Percentiles rank a stretch among this genome's conserved stretches.
Evolutionary conservation across 2,888 invertebrate genomes (phyloP).

Genomic region (Arge pagana): DNA sequence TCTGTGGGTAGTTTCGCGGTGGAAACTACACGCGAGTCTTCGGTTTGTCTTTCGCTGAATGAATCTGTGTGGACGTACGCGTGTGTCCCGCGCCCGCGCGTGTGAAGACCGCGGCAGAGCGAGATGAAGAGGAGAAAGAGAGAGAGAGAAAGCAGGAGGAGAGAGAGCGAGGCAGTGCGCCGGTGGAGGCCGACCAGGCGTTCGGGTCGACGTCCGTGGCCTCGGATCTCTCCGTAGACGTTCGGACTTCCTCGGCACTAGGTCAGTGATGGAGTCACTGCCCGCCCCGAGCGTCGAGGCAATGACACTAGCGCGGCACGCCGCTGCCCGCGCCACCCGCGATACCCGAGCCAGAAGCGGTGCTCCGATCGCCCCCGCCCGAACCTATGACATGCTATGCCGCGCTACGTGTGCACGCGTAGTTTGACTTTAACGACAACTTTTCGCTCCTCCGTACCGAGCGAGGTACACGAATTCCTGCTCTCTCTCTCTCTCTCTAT

Average conservation of each 20-base stretch:
- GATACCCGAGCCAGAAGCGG: not conserved
- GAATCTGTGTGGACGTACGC: conserved; percentile 12
- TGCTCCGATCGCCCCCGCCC: not conserved
- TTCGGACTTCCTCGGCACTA: conserved; percentile 55
- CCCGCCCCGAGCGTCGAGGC: conserved; percentile 58
- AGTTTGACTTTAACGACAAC: too few species aligned
- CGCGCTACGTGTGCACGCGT: too few species aligned
- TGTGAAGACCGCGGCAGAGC: conserved; percentile 27
- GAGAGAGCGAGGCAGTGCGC: conserved; percentile 15
- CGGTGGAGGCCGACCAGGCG: conserved; percentile 46
- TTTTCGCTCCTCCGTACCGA: too few species aligned
- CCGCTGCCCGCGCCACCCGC: conserved; percentile 30
- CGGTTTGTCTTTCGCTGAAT: conserved; percentile 3
- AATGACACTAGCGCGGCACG: conserved; percentile 55
- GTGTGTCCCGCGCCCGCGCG: conserved; percentile 24
- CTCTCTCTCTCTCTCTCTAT: too few species aligned
- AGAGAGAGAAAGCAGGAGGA: conserved; percentile 12
- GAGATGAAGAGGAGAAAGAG: conserved; percentile 2
- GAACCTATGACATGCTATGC: too few species aligned
- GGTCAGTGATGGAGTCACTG: conserved; percentile 60
- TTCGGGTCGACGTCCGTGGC: conserved; percentile 47
- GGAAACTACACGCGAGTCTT: not conserved
- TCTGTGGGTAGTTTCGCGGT: conserved; percentile 20
- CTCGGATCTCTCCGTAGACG: conserved; percentile 41
- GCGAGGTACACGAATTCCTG: too few species aligned